Evolutionary conservation across 2,888 invertebrate genomes (phyloP).

Genomic region (Mesorhabditis belari): DNA sequence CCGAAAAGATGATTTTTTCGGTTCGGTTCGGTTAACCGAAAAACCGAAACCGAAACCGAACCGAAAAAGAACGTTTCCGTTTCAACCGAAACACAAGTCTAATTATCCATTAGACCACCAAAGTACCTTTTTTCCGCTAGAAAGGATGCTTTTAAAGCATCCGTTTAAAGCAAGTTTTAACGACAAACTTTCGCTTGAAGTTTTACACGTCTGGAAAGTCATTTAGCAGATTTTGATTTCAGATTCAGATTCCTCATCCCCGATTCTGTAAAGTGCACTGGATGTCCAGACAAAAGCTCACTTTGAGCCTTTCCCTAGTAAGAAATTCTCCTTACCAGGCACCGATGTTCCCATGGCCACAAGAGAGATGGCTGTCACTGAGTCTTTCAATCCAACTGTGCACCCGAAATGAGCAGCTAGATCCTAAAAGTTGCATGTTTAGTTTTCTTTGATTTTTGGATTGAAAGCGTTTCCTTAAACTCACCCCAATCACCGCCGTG

Average conservation of each 20-base stretch:
- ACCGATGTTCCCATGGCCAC: slow-evolving; percentile 97
- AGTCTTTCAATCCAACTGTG: slow-evolving; percentile 70
- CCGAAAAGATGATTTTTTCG: no score
- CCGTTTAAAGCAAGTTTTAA: no score
- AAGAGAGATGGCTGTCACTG: slow-evolving; percentile 92
- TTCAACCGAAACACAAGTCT: no score
- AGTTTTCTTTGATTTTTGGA: neutral
- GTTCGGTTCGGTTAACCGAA: no score
- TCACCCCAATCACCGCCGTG: slow-evolving; percentile 82
- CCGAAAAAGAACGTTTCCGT: no score
- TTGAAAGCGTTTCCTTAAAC: neutral
- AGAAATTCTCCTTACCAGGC: slow-evolving; percentile 67
- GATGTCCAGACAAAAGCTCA: neutral
- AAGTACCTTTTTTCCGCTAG: no score
- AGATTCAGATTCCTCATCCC: no score
- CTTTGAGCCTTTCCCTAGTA: neutral
- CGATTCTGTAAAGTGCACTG: no score
- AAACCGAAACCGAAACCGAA: no score
- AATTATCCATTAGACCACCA: no score
- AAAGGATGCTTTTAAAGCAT: no score
- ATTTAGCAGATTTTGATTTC: neutral
- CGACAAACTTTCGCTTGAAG: no score
- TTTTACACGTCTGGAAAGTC: neutral
- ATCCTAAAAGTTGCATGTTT: slow-evolving; percentile 62
- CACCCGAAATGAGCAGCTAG: slow-evolving; percentile 95